Base-by-base conservation (phyloP, 2,888 invertebrate genomes). In the Macrosoma leucophasiata region DNA sequence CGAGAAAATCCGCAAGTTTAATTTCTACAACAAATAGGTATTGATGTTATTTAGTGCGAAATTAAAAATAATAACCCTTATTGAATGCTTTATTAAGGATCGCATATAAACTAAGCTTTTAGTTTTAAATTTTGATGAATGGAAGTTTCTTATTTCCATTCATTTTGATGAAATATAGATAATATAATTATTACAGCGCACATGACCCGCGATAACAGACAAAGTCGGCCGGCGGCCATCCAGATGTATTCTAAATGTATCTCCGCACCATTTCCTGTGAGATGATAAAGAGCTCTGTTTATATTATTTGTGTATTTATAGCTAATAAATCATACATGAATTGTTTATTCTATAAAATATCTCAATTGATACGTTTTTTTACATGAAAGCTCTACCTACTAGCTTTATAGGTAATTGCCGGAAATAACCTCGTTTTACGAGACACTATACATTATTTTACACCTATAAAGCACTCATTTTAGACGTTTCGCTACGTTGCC, bases 191-290 rank as follows among this genome's bases (percentile, higher is more conserved):
- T 58, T 61, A 53, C 48, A 53, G 43, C 45, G 50, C 39, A 48
- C 37, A 36, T 58, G 62, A 66, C 61, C 61, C 49, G 30, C 46
- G 68, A 68, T 69, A 71, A 62, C 45, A 48, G 27, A 62, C 55
- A 67, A 67, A 65, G 61, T 59, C 57, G 41, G 50, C 56, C 57
- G 60, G 44, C 49, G 37, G 45, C 39, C 55, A 26, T 35, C 41
- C 45, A 49, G 44, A 45, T 48, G 50, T 52, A 34, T 53, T 63
- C 58, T 68, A 58, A 62, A 62, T 54, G 63, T 66, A 67, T 66
- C 62, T 50, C 34, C 38, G 43, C 48, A 47, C 48, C 49, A 55
- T 62, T 67, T 69, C 66, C 71, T 68, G 56, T 51, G 42, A 46
- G 33, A 44, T 52, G 60, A 67, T 66, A 62, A 66, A 54, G 46